Evolutionary conservation across 2,797 vertebrate species (phyloP).

Genomic region (Octomys mimax): DNA sequence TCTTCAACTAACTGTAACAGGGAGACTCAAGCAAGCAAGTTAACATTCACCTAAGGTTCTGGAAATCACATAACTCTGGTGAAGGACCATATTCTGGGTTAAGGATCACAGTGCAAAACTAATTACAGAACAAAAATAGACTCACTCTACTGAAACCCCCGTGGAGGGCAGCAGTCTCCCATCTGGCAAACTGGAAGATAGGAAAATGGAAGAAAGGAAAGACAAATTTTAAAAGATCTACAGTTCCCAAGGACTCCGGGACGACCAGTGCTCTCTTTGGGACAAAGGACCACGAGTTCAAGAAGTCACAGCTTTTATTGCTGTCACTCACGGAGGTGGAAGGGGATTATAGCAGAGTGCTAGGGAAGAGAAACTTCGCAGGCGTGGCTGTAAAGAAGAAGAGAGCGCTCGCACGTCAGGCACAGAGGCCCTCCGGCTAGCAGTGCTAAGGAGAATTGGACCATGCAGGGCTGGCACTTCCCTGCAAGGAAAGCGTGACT

Average conservation of each 20-base stretch:
- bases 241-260: neutral
- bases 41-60: neutral
- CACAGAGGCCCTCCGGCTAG: neutral
- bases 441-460: neutral
- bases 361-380: neutral
- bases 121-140: neutral
- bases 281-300: neutral
- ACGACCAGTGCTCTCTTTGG: neutral
- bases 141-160: neutral
- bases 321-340: neutral
- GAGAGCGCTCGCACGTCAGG: neutral
- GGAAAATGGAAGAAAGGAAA: neutral
- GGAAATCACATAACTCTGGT: neutral
- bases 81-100: neutral
- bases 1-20: neutral
- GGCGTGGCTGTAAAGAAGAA: neutral
- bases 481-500: neutral
- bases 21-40: neutral
- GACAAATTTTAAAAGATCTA: neutral
- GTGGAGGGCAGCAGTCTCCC: neutral
- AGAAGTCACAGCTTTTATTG: neutral
- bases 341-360: neutral
- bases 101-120: neutral
- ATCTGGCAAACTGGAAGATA: neutral
- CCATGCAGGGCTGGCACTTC: neutral